These are phyloP conservation scores for Ameiurus melas DNA, from an alignment of 2,113 vertebrate genomes.

Conservation along the genomic window DNA sequence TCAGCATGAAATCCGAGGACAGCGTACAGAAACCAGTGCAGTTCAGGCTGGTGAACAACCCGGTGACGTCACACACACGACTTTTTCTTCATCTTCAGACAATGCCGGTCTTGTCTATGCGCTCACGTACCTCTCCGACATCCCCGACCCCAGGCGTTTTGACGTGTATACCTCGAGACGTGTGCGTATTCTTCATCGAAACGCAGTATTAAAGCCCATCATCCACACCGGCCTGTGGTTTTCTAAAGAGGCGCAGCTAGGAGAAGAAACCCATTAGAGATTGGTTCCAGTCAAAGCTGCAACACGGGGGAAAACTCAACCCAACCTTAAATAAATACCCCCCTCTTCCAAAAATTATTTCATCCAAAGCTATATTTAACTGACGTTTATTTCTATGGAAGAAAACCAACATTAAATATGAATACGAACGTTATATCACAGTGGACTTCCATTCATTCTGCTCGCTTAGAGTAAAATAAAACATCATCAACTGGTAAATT, in stretches of 20 bases:
- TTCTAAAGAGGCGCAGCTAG: background rate
- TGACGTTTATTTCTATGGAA: background rate
- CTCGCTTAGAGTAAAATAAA: background rate
- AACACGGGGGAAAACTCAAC: background rate
- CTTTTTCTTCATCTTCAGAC: constrained; percentile 8
- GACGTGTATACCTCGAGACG: background rate
- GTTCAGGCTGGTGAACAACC: constrained; percentile 10
- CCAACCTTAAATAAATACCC: background rate
- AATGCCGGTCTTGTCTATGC: constrained; percentile 7
- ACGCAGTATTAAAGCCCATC: constrained; percentile 20
- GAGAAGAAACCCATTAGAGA: constrained; percentile 23
- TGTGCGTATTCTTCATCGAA: background rate
- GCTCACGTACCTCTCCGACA: background rate
- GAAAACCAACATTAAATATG: background rate
- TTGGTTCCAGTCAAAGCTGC: constrained; percentile 33
- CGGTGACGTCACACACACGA: background rate
- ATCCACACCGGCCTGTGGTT: constrained; percentile 1
- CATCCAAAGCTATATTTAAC: background rate
- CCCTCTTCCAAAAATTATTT: background rate
- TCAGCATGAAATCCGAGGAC: constrained; percentile 28
- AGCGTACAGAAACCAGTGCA: background rate
- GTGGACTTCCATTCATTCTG: background rate
- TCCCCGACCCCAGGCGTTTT: background rate
- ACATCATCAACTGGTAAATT: background rate
- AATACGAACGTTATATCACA: background rate